Conservation (phyloP, 1,140 invertebrate genomes). For the Caerostris darwini region DNA sequence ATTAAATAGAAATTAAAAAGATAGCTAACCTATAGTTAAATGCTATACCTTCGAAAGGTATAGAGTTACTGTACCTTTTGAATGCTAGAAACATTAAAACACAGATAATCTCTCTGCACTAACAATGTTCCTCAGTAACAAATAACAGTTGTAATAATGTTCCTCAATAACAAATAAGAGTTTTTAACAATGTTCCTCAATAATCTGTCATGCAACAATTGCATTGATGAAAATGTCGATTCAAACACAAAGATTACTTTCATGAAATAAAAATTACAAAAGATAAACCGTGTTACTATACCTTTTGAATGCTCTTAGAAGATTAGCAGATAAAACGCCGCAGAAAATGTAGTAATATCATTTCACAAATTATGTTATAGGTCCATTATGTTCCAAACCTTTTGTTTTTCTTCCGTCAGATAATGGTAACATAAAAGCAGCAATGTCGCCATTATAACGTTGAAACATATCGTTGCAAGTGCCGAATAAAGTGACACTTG, state of each 20-base stretch:
- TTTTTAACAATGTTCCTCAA: too few relatives aligned
- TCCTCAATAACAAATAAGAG: too few relatives aligned
- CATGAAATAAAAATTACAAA: neutral
- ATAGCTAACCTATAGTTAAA: too few relatives aligned
- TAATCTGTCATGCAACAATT: too few relatives aligned
- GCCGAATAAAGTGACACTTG: too few relatives aligned
- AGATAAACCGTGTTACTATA: neutral
- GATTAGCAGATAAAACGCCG: neutral
- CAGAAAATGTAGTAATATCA: neutral
- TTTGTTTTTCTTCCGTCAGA: neutral
- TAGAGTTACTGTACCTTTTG: neutral
- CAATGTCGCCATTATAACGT: neutral
- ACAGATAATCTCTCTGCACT: too few relatives aligned
- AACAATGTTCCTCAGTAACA: too few relatives aligned
- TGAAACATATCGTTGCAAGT: neutral
- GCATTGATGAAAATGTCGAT: too few relatives aligned
- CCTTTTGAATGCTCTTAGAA: neutral
- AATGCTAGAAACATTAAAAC: neutral
- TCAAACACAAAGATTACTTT: neutral
- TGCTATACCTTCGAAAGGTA: neutral
- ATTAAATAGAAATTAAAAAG: neutral
- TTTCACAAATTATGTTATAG: neutral
- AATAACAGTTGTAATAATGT: too few relatives aligned
- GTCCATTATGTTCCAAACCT: neutral
- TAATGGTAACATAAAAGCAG: conserved; percentile 4